Percentiles rank a stretch among this genome's conserved stretches.
Conservation (phyloP, 2,113 vertebrate species). For the Laticauda colubrina region DNA sequence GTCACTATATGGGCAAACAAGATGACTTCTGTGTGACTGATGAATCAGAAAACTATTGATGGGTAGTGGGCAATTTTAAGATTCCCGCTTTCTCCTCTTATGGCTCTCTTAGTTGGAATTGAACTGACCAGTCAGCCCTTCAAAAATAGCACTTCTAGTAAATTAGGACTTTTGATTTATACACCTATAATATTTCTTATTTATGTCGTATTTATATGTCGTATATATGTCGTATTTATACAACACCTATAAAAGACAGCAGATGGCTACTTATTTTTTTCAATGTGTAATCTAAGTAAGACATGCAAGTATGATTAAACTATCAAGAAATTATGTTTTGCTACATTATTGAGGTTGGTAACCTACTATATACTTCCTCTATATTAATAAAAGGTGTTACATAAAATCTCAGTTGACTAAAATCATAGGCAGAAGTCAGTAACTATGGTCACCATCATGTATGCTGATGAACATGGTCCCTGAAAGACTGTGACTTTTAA, state of each 20-base stretch:
- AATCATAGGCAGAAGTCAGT: background rate
- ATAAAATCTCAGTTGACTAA: background rate
- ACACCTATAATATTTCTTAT: background rate
- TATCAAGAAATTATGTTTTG: background rate
- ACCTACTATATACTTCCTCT: background rate
- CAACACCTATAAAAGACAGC: background rate
- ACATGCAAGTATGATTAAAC: background rate
- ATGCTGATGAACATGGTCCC: background rate
- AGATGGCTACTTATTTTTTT: background rate
- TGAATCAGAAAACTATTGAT: background rate
- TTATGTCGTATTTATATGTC: no score
- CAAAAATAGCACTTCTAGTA: background rate
- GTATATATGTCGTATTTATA: no score
- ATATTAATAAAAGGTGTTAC: background rate
- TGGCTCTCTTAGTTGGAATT: background rate
- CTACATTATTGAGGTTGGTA: background rate
- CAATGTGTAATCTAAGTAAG: background rate
- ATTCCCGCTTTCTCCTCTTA: background rate
- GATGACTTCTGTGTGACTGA: background rate
- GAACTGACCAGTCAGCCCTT: background rate
- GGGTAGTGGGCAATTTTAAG: background rate
- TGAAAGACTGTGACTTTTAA: background rate
- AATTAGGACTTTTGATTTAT: background rate
- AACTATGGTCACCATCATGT: background rate
- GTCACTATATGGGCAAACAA: background rate